Conservation (phyloP, 2,797 vertebrate species). For the Syngnathus rostellatus region DNA sequence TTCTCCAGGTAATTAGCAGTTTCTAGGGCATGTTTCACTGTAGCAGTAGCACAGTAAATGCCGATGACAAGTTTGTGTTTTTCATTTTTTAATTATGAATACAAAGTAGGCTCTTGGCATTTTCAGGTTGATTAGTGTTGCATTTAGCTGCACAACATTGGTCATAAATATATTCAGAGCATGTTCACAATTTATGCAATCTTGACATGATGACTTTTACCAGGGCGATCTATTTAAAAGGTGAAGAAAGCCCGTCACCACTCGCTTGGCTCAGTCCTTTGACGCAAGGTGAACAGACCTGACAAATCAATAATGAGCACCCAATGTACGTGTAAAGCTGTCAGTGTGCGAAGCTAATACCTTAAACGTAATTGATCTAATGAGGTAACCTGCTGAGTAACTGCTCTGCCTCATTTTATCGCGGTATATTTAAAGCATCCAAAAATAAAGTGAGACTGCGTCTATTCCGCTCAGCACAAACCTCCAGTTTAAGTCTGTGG, state of each 20-base stretch:
- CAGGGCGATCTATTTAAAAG: neutral
- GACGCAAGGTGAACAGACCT: neutral
- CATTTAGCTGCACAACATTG: neutral
- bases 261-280: neutral
- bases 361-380: constrained; percentile 5
- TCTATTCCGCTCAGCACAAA: constrained; percentile 9
- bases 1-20: too few species aligned
- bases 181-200: neutral
- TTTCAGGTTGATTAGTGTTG: neutral
- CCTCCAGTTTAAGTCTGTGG: constrained; percentile 5
- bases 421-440: constrained; percentile 6
- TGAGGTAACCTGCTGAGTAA: constrained; percentile 1
- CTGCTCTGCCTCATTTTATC: neutral
- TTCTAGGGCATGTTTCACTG: too few species aligned
- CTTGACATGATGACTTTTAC: neutral
- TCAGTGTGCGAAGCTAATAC: neutral
- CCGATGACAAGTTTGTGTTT: too few species aligned
- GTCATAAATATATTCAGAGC: neutral
- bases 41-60: too few species aligned
- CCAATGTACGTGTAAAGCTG: neutral
- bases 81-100: neutral
- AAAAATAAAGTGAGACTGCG: neutral
- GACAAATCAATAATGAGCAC: neutral
- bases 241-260: neutral
- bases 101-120: neutral